Evolutionary conservation across 2,888 invertebrate genomes (phyloP).

Genomic region (Lysandra bellargus): DNA sequence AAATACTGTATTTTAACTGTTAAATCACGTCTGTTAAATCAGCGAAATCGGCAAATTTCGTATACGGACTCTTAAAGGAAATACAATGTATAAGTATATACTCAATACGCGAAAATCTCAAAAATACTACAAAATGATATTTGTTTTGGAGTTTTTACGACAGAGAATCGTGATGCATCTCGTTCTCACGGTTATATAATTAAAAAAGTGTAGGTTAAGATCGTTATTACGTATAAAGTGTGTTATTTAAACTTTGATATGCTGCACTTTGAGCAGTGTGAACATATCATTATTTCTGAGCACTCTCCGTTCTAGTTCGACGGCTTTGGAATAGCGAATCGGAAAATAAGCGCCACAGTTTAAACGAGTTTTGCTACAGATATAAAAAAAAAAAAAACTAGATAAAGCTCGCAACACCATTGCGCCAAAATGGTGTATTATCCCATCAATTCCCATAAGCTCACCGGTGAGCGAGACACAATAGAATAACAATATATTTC

Average conservation of each 20-base stretch:
- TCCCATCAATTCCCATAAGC: too few species aligned
- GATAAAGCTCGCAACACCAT: too few species aligned
- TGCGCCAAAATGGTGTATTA: too few species aligned
- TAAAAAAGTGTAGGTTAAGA: slow-evolving; percentile 20
- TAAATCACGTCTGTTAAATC: too few species aligned
- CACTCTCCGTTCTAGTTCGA: slow-evolving; percentile 23
- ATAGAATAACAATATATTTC: too few species aligned
- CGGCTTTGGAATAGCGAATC: slow-evolving; percentile 9
- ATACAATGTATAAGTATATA: too few species aligned
- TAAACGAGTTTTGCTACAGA: not conserved
- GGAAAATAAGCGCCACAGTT: slow-evolving; percentile 10
- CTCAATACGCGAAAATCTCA: not conserved
- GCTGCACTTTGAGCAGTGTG: slow-evolving; percentile 27
- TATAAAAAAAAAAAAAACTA: too few species aligned
- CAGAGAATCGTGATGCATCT: not conserved
- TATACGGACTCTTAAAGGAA: too few species aligned
- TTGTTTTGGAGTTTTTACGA: not conserved
- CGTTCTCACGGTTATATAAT: slow-evolving; percentile 15
- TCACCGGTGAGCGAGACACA: too few species aligned
- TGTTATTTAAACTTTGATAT: slow-evolving; percentile 35
- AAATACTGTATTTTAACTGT: too few species aligned
- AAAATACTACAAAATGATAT: not conserved
- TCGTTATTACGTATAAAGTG: slow-evolving; percentile 24
- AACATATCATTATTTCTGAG: slow-evolving; percentile 20
- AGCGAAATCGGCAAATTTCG: too few species aligned